Evolutionary conservation across 2,113 vertebrate genomes (phyloP).

Genomic region (Hystrix cristata): DNA sequence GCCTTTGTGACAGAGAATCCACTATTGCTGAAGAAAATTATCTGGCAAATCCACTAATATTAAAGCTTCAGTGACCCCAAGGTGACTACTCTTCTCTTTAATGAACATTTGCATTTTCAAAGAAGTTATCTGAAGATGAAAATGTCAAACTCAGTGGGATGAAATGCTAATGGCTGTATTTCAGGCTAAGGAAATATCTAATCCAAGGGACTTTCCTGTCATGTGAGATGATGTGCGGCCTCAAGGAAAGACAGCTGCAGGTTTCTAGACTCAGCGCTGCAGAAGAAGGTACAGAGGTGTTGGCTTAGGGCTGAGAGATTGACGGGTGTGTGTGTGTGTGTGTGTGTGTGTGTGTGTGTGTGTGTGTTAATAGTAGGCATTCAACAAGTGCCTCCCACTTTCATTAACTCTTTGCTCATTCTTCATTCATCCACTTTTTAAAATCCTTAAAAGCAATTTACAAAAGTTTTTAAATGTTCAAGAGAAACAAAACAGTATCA

Average conservation of each 20-base stretch:
- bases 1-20: background rate
- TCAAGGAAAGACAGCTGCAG: background rate
- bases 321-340: background rate
- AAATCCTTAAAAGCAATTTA: slow-evolving; percentile 22
- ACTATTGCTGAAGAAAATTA: background rate
- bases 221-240: background rate
- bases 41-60: background rate
- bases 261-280: background rate
- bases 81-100: background rate
- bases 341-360: background rate
- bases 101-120: slow-evolving; percentile 21
- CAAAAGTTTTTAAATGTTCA: slow-evolving; percentile 1
- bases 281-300: background rate
- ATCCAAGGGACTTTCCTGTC: background rate
- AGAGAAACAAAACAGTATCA: background rate
- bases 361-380: background rate
- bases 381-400: background rate
- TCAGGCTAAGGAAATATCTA: background rate
- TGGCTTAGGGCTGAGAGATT: background rate
- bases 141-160: background rate
- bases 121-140: slow-evolving; percentile 47
- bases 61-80: background rate
- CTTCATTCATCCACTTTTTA: background rate
- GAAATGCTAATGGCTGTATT: background rate
- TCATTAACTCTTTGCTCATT: background rate